phyloP scores from a whole-genome alignment of 2,113 vertebrate genomes.

The Callospermophilus lateralis region DNA sequence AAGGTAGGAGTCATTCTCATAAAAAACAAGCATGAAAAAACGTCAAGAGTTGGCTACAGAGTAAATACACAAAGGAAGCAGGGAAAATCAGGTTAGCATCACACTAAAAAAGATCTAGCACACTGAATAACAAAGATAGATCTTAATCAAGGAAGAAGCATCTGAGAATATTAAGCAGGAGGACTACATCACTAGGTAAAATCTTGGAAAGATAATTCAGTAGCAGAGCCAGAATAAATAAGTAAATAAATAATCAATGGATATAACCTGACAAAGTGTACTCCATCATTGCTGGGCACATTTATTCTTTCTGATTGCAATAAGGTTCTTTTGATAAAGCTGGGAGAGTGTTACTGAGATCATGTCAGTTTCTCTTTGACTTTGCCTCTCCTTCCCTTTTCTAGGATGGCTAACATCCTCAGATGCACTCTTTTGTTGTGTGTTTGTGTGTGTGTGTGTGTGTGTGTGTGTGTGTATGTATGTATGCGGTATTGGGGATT shows the following conservation, averaged over 20 bases:
- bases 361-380: neutral
- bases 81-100: neutral
- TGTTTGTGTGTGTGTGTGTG: no score
- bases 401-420: neutral
- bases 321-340: neutral
- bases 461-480: no score
- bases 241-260: neutral
- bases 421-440: neutral
- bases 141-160: neutral
- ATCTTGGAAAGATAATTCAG: neutral
- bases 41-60: neutral
- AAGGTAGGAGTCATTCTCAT: neutral
- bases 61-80: neutral
- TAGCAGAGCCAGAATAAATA: neutral
- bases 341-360: neutral
- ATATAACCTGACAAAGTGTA: neutral
- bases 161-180: slow-evolving; percentile 14
- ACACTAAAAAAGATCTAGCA: neutral
- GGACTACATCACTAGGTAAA: neutral
- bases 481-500: no score
- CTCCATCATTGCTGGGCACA: neutral
- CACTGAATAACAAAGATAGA: neutral
- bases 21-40: neutral
- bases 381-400: neutral
- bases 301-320: neutral